These are phyloP conservation scores for Gorsachius magnificus DNA, from an alignment of 2,797 vertebrate genomes.

Conservation along the genomic window DNA sequence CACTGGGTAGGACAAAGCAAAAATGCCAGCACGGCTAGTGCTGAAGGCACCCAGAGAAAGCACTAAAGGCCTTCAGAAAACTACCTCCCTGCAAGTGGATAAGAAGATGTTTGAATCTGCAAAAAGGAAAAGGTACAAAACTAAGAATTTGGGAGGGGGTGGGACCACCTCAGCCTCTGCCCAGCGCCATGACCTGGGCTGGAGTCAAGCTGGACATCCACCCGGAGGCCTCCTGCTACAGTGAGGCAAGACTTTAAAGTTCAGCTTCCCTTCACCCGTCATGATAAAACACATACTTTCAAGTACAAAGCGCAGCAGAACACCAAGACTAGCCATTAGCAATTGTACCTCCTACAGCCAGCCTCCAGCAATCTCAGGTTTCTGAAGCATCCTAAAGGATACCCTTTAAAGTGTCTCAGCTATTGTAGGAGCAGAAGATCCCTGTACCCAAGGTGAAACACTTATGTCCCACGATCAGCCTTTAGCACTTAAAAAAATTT, in stretches of 20 bases:
- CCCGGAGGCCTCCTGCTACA: background rate
- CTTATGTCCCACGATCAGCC: background rate
- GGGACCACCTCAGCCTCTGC: background rate
- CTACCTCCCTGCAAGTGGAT: background rate
- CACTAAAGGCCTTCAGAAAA: background rate
- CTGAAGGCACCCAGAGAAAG: background rate
- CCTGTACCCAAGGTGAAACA: background rate
- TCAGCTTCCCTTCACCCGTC: background rate
- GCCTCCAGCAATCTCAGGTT: background rate
- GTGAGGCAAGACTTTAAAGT: background rate
- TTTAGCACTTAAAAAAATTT: background rate
- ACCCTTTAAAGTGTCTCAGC: background rate
- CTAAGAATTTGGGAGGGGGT: background rate
- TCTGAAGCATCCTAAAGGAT: background rate
- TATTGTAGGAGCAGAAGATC: background rate
- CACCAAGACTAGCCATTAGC: background rate
- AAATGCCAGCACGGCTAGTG: background rate
- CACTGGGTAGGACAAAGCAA: background rate
- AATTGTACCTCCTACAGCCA: background rate
- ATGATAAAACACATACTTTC: background rate
- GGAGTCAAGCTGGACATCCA: background rate
- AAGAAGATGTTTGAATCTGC: background rate
- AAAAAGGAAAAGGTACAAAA: background rate
- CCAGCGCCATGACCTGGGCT: rapidly evolving
- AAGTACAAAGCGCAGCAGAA: background rate